phyloP scores from a whole-genome alignment of 1,140 invertebrate genomes.

The Bombus vancouverensis region DNA sequence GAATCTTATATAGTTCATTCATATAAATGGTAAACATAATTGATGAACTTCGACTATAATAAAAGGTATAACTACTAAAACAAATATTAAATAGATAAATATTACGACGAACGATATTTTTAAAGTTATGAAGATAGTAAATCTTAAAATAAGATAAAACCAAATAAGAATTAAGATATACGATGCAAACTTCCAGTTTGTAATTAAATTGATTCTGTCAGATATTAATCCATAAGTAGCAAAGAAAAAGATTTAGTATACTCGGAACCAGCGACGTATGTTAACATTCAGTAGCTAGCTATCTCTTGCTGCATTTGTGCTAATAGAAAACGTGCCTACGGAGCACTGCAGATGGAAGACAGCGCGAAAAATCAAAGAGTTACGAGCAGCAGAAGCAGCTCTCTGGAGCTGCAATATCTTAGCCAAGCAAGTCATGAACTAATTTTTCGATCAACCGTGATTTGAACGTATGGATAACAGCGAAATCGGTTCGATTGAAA shows the following conservation, averaged over 20 bases:
- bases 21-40: too few species aligned
- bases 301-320: neutral
- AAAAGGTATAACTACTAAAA: too few species aligned
- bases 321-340: constrained; percentile 24
- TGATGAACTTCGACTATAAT: too few species aligned
- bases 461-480: neutral
- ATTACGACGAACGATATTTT: too few species aligned
- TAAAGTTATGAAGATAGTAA: too few species aligned
- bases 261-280: neutral
- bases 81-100: too few species aligned
- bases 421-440: neutral
- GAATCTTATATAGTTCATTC: too few species aligned
- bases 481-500: neutral
- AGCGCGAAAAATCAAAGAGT: constrained; percentile 4
- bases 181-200: neutral
- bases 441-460: neutral
- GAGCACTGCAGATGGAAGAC: neutral
- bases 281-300: constrained; percentile 1
- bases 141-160: neutral
- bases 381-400: neutral
- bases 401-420: neutral
- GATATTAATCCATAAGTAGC: neutral
- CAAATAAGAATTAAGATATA: neutral
- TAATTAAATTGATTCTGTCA: constrained; percentile 7
- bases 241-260: neutral